Conservation (phyloP, 1,140 invertebrate species). For the Penaeus vannamei region DNA sequence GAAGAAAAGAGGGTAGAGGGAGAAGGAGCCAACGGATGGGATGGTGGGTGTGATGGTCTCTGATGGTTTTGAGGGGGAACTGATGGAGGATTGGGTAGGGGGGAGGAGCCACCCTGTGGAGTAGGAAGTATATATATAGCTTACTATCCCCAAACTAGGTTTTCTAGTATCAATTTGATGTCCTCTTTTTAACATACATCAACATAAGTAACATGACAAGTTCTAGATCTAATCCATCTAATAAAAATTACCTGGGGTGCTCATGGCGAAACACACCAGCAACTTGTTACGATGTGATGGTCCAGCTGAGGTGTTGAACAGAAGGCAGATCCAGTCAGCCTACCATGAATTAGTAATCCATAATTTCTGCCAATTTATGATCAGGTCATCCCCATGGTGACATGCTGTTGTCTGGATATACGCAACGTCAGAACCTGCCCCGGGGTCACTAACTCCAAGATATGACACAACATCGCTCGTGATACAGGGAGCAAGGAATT, state of each 20-base stretch:
- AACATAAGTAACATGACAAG: too few relatives aligned
- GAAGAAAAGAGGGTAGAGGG: too few relatives aligned
- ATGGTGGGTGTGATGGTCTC: too few relatives aligned
- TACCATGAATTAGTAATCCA: conserved; percentile 99
- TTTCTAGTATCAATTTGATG: too few relatives aligned
- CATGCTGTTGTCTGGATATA: conserved; percentile 89
- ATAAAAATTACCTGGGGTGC: conserved; percentile 76
- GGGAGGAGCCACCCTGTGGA: too few relatives aligned
- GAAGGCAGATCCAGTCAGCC: conserved; percentile 97
- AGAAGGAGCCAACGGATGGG: too few relatives aligned
- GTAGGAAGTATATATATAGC: too few relatives aligned
- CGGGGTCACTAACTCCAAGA: conserved; percentile 82
- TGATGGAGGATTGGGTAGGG: too few relatives aligned
- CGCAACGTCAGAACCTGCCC: conserved; percentile 92
- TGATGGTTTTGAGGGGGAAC: too few relatives aligned
- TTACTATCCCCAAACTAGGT: too few relatives aligned
- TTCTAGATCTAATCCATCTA: too few relatives aligned
- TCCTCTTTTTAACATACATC: too few relatives aligned
- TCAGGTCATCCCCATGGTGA: conserved; percentile 94
- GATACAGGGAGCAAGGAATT: conserved; percentile 73
- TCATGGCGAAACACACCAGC: conserved; percentile 78
- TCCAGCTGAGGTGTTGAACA: conserved; percentile 84
- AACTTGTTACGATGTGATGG: conserved; percentile 31
- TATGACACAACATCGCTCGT: conserved; percentile 31
- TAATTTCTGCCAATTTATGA: conserved; percentile 98